phyloP scores from a whole-genome alignment of 2,113 vertebrate genomes.

The Suricata suricatta region DNA sequence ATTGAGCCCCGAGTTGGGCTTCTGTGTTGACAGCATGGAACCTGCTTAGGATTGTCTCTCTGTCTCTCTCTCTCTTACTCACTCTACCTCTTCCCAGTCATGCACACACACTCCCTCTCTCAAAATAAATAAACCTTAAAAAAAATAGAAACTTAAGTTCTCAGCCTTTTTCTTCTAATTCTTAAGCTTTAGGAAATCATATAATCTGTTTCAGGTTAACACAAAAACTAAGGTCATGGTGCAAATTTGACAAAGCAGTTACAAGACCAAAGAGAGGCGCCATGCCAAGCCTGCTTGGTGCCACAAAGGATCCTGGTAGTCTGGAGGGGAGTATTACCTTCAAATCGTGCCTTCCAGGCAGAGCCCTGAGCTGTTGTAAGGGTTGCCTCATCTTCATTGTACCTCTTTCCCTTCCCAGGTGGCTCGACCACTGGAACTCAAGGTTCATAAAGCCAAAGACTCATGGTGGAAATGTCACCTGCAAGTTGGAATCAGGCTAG shows the following conservation, averaged over 20 bases:
- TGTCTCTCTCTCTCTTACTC: too few relatives aligned
- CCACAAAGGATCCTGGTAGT: not conserved
- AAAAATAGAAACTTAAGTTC: not conserved
- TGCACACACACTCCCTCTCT: too few relatives aligned
- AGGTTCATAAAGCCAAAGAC: not conserved
- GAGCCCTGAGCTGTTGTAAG: not conserved
- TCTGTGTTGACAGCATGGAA: too few relatives aligned
- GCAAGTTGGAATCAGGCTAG: not conserved
- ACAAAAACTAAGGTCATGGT: not conserved
- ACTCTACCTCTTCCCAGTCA: too few relatives aligned
- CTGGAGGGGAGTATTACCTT: not conserved
- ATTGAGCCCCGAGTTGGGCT: too few relatives aligned
- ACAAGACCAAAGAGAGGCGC: not conserved
- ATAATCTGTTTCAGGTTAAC: not conserved
- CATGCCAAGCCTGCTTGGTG: not conserved
- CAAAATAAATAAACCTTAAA: too few relatives aligned
- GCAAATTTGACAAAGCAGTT: not conserved
- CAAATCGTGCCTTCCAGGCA: not conserved
- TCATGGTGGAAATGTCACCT: not conserved
- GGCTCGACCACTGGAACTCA: not conserved
- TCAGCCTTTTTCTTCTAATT: constrained; percentile 31
- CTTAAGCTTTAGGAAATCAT: constrained; percentile 14
- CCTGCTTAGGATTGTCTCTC: too few relatives aligned
- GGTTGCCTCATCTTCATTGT: too few relatives aligned
- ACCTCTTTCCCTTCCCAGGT: not conserved